These are phyloP conservation scores for Paramormyrops hopkinsi DNA, from an alignment of 2,797 vertebrate genomes.

Conservation along the genomic window DNA sequence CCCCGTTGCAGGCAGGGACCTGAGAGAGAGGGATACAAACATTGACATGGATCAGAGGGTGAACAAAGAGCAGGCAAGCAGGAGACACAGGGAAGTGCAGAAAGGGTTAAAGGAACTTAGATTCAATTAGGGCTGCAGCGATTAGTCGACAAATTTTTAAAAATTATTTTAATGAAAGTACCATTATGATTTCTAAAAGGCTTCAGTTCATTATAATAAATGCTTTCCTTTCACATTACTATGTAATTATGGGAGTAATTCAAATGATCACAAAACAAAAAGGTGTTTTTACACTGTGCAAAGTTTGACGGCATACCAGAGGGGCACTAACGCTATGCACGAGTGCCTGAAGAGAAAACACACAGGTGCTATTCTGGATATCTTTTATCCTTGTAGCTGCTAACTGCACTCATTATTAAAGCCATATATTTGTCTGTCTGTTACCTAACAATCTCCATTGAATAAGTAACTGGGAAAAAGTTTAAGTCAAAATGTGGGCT, in stretches of 20 bases:
- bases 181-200: background rate
- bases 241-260: background rate
- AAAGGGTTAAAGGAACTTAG: background rate
- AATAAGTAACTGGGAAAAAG: background rate
- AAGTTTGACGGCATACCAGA: background rate
- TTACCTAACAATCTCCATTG: background rate
- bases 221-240: background rate
- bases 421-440: background rate
- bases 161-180: background rate
- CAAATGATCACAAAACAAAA: background rate
- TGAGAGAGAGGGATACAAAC: constrained; percentile 30
- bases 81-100: background rate
- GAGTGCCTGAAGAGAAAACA: background rate
- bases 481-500: background rate
- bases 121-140: background rate
- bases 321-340: background rate
- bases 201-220: background rate
- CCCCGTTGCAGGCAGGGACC: constrained; percentile 59
- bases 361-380: background rate
- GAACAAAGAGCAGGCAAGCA: background rate
- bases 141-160: background rate
- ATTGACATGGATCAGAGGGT: background rate
- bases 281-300: background rate
- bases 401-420: background rate
- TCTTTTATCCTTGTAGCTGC: background rate